A percentile compares a stretch with the other conserved stretches of the same genome.
Conservation (phyloP, 2,888 invertebrate species). For the Brachylomia viminalis region DNA sequence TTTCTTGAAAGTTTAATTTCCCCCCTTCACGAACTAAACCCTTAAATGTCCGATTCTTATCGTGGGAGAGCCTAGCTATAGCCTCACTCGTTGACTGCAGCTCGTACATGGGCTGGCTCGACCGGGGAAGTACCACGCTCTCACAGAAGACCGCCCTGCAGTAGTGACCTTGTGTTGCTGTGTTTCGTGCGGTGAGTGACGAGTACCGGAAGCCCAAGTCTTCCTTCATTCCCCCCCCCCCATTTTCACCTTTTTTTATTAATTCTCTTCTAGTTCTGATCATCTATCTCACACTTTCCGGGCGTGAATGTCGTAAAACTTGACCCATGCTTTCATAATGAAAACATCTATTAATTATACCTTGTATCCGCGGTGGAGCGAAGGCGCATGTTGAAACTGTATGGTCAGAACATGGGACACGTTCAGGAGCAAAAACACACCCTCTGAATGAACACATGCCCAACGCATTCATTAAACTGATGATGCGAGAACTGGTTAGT, state of each 20-base stretch:
- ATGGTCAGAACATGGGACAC: neutral
- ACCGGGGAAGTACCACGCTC: constrained; percentile 34
- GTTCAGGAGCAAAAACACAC: neutral
- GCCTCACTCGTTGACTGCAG: neutral
- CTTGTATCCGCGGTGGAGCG: neutral
- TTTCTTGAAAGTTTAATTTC: neutral
- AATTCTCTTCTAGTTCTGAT: neutral
- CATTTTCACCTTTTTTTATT: neutral
- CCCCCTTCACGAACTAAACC: neutral
- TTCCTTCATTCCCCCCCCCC: neutral
- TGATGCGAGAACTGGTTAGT: neutral
- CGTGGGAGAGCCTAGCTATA: constrained; percentile 25
- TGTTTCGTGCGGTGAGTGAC: constrained; percentile 33
- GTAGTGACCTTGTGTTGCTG: constrained; percentile 4
- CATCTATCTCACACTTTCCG: neutral
- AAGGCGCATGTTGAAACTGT: constrained; percentile 13
- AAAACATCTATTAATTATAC: neutral
- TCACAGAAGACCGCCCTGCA: constrained; percentile 13
- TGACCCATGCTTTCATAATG: neutral
- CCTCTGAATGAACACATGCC: neutral
- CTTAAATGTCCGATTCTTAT: no score
- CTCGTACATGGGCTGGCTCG: neutral
- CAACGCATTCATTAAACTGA: constrained; percentile 12
- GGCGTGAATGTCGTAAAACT: neutral
- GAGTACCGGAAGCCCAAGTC: constrained; percentile 9